Base-by-base conservation (phyloP, 2,888 invertebrate species). In the Sericinus montela region DNA sequence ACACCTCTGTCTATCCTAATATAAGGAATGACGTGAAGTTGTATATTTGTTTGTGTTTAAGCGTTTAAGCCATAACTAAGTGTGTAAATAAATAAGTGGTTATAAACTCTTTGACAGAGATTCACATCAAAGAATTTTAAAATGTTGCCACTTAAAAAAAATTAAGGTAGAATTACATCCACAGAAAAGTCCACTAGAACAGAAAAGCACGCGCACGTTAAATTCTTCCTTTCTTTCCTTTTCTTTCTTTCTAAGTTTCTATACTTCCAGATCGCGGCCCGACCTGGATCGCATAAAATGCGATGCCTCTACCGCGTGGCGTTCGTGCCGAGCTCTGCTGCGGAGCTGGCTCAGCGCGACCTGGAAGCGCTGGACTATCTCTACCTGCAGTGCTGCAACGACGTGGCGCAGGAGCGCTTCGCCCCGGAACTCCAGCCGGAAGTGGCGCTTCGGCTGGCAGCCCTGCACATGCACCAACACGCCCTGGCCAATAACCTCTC, bases 331-430 rank as follows among this genome's bases (percentile, higher is more conserved):
- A 91, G 92, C 14, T 96, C 97, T 43, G 94, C 97, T 0, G 95
- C 95, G 3, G 94, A 94, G 49, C 83, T 97, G 44, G 94, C 97
- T 0, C 94, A 95, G 74, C 91, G 92, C 58, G 97, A 97, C 85
- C 90, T 95, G 10, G 93, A 94, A 14, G 95, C 97, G 0, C 91
- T 98, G 64, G 97, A 98, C 80, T 97, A 97, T 79, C 91, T 97
- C 29, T 97, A 95, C 82, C 91, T 93, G 75, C 97, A 97, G 86
- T 97, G 97, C 79, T 97, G 97, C 75, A 97, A 97, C 74, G 98
- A 98, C 80, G 97, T 98, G 10, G 94, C 96, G 0, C 95, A 97
- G 69, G 97, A 97, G 69, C 80, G 97, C 52, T 97, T 97, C 75
- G 94, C 97, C 0, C 96, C 96, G 0, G 97, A 98, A 70, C 90